Conservation (phyloP, 2,888 invertebrate species). For the Escarpia spicata region DNA sequence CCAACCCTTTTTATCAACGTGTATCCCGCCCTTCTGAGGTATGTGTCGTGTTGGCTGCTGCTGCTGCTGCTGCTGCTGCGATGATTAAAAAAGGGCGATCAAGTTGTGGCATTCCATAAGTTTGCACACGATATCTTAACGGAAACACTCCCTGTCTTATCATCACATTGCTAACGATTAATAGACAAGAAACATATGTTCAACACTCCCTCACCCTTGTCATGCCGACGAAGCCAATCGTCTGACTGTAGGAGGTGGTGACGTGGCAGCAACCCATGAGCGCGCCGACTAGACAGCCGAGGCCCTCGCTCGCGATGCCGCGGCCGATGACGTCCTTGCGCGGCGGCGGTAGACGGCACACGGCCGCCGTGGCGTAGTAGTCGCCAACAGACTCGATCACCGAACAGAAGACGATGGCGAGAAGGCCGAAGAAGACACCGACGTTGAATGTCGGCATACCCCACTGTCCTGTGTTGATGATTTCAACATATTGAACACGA, state of each 20-base stretch:
- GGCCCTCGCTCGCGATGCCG: constrained; percentile 75
- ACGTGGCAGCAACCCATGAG: constrained; percentile 86
- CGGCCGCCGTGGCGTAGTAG: constrained; percentile 23
- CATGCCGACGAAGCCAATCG: constrained; percentile 85
- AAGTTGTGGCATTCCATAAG: too few relatives aligned
- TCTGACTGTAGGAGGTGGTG: constrained; percentile 86
- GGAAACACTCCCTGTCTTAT: too few relatives aligned
- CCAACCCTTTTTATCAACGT: too few relatives aligned
- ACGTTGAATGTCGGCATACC: constrained; percentile 17
- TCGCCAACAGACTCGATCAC: constrained; percentile 27
- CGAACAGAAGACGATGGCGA: background rate
- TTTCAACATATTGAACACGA: too few relatives aligned
- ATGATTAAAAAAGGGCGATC: too few relatives aligned
- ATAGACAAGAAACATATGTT: too few relatives aligned
- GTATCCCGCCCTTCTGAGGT: too few relatives aligned
- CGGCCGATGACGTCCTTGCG: constrained; percentile 29
- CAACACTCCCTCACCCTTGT: constrained; percentile 71
- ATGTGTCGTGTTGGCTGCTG: too few relatives aligned
- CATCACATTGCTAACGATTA: too few relatives aligned
- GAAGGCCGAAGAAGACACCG: constrained; percentile 19
- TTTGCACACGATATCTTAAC: too few relatives aligned
- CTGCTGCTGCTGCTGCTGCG: too few relatives aligned
- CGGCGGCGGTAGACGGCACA: constrained; percentile 24
- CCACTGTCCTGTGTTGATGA: constrained; percentile 18
- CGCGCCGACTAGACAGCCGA: constrained; percentile 81